phyloP scores from a whole-genome alignment of 2,888 invertebrate species.

The Plebejus anna region DNA sequence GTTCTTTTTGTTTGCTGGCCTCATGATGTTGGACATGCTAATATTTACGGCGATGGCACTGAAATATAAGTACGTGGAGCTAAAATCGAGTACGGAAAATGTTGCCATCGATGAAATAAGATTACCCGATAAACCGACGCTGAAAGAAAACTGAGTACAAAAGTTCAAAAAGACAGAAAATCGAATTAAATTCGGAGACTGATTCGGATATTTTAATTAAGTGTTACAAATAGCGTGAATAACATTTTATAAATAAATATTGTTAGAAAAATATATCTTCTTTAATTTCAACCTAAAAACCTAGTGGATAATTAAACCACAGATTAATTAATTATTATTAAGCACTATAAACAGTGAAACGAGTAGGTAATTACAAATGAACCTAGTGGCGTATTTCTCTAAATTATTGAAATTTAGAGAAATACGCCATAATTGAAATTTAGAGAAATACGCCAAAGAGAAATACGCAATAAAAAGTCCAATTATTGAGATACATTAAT shows the following conservation, averaged over 20 bases:
- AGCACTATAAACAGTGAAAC: too few species aligned
- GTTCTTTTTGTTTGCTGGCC: conserved; percentile 91
- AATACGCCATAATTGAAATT: too few species aligned
- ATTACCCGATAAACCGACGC: conserved; percentile 51
- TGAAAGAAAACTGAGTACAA: conserved; percentile 35
- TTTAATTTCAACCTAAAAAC: background rate
- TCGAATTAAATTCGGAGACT: conserved; percentile 30
- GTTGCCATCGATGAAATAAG: conserved; percentile 57
- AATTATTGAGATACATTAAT: background rate
- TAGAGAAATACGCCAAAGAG: too few species aligned
- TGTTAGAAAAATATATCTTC: background rate
- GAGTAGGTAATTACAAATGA: too few species aligned
- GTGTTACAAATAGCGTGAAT: conserved; percentile 11
- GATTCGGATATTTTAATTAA: conserved; percentile 27
- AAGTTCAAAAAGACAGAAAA: background rate
- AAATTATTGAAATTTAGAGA: too few species aligned
- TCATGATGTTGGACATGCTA: conserved; percentile 91
- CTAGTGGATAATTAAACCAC: too few species aligned
- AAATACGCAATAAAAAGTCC: too few species aligned
- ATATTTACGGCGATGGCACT: conserved; percentile 90
- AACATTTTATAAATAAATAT: conserved; percentile 9
- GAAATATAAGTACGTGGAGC: conserved; percentile 86
- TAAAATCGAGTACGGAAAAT: conserved; percentile 57
- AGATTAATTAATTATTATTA: too few species aligned
- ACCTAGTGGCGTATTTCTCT: too few species aligned